Evolutionary conservation across 2,113 vertebrate genomes (phyloP), one percentile per base, ranked within the genome.

Genomic region (Trichechus manatus): DNA sequence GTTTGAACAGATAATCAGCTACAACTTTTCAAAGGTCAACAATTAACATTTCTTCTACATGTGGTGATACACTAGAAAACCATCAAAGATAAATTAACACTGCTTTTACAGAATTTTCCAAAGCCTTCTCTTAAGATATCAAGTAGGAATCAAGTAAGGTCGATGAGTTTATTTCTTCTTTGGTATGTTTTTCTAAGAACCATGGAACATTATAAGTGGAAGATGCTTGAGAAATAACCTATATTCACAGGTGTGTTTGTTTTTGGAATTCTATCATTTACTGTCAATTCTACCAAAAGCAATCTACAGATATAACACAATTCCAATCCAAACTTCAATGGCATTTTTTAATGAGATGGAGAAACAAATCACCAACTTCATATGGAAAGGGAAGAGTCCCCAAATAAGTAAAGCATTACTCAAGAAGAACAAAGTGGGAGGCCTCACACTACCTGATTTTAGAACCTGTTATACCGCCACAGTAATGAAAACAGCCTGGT

Each of bases 121-220:
- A 82, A 36, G 3, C 25, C 8, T 75, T 74, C 27, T 68, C 7
- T 1, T 19, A 53, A 92, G 31, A 9, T 63, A 27, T 36, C 70
- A 72, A 36, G 74, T 13, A 39, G 8, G 15, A 66, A 33, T 44
- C 33, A 29, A 74, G 61, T 53, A 86, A 27, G 87, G 20, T 15
- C 10, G 23, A 8, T 23, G n/a, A 0, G 13, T 63, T 5, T 86
- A 42, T 22, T 61, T 59, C 27, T 66, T 89, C 42, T 84, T 53
- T 77, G 36, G 33, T 39, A 64, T 88, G 22, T 50, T 87, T 97
- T 92, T 66, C 13, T 47, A 68, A 95, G 70, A 91, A 78, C 6
- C 63, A 91, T 31, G 2, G 23, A 75, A 88, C 64, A 22, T 79
- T 93, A 22, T 33, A 95, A 81, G 11, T 81, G 33, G 39, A 77